A percentile compares a stretch with the other conserved stretches of the same genome.
Conservation (phyloP, 2,113 vertebrate species). For the Aptenodytes forsteri region DNA sequence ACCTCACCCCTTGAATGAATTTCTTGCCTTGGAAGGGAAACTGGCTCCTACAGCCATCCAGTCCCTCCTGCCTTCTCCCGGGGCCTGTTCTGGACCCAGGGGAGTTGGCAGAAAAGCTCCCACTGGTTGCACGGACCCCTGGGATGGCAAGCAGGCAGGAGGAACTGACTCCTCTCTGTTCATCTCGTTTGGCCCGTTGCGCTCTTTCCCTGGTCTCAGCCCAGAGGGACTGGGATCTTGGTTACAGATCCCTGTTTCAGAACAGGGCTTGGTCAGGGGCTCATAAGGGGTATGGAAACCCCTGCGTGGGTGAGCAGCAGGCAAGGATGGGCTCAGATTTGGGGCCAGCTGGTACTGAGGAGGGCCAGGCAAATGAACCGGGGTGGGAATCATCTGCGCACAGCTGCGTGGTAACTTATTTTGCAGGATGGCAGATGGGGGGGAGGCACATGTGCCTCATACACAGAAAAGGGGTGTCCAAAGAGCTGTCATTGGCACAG, state of each 20-base stretch:
- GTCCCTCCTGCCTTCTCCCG: not conserved
- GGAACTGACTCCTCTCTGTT: not conserved
- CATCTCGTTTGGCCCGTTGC: not conserved
- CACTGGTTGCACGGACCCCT: not conserved
- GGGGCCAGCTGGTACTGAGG: not conserved
- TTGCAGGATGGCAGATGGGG: not conserved
- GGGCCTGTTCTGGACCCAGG: not conserved
- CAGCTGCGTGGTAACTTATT: not conserved
- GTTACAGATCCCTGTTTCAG: not conserved
- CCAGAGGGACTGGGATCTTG: not conserved
- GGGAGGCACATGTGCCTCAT: not conserved
- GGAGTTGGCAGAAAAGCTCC: not conserved
- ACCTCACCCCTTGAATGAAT: not conserved
- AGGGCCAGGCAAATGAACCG: not conserved
- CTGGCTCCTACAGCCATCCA: not conserved
- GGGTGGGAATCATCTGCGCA: not conserved
- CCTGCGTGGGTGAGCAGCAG: not conserved
- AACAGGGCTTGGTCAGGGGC: not conserved
- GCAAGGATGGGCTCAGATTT: not conserved
- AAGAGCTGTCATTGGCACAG: not conserved
- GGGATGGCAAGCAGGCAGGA: not conserved
- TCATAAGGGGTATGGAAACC: accelerated
- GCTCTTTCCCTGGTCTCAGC: not conserved
- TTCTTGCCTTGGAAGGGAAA: not conserved
- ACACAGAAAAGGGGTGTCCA: not conserved